Conservation (phyloP, 2,797 vertebrate species). For the Falco peregrinus region DNA sequence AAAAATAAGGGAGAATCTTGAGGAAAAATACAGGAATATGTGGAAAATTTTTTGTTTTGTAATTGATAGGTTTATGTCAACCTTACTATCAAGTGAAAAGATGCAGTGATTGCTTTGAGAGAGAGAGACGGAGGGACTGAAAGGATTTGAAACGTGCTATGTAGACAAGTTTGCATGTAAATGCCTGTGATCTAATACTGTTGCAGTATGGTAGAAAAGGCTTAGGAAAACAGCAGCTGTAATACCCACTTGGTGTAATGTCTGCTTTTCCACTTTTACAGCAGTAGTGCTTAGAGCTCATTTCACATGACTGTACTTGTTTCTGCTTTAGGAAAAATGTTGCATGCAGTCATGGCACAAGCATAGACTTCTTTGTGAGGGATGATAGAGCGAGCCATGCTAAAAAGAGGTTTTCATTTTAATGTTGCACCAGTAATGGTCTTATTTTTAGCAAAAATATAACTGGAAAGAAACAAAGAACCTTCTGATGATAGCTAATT, state of each 20-base stretch:
- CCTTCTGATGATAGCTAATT: background rate
- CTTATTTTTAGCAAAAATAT: background rate
- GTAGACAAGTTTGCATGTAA: background rate
- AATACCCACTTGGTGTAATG: background rate
- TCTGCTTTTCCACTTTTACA: background rate
- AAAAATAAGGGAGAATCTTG: constrained; percentile 16
- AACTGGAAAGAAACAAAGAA: background rate
- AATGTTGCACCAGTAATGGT: background rate
- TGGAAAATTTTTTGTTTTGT: background rate
- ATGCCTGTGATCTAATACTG: background rate
- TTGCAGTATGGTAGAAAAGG: background rate
- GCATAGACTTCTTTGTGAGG: background rate
- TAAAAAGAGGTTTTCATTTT: background rate
- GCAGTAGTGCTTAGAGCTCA: background rate
- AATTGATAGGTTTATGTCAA: background rate
- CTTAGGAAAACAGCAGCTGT: background rate
- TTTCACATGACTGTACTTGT: constrained; percentile 12
- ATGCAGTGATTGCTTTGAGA: background rate
- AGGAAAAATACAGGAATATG: background rate
- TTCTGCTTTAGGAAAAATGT: background rate
- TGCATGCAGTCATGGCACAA: constrained; percentile 26
- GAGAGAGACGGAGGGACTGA: background rate
- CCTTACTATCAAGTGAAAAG: background rate
- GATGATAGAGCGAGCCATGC: background rate
- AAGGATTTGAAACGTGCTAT: background rate